phyloP scores from a whole-genome alignment of 92 coral and sea anemone genomes.

The Palythoa grandiflora region DNA sequence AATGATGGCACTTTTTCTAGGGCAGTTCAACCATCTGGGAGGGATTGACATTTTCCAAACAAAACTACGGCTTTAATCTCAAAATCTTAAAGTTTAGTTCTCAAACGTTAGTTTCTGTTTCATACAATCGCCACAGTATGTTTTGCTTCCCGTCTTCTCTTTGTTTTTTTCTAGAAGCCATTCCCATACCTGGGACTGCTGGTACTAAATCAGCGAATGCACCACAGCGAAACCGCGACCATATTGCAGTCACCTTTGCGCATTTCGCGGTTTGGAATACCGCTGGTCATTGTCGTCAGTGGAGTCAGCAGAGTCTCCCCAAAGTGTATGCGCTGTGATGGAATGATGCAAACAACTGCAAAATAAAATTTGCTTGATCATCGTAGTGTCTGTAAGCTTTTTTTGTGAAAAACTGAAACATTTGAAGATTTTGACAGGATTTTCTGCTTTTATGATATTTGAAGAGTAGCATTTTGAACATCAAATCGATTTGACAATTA shows the following conservation, averaged over 20 bases:
- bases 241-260: background rate
- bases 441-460: background rate
- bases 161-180: constrained; percentile 4
- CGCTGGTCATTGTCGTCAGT: background rate
- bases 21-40: constrained; percentile 96
- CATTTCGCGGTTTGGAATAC: background rate
- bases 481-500: background rate
- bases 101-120: background rate
- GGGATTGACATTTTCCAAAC: constrained; percentile 77
- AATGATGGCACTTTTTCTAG: constrained; percentile 89
- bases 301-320: constrained; percentile 18
- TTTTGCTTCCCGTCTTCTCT: background rate
- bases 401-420: background rate
- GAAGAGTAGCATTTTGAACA: background rate
- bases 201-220: background rate
- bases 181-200: background rate
- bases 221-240: background rate
- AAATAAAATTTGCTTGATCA: background rate
- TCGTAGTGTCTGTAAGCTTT: background rate
- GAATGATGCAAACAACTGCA: background rate
- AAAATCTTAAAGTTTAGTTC: background rate
- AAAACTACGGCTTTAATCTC: background rate
- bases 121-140: background rate
- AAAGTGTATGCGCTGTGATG: constrained; percentile 7
- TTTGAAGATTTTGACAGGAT: too few species aligned